Conservation (phyloP, 2,888 invertebrate species). For the Apoderus coryli region DNA sequence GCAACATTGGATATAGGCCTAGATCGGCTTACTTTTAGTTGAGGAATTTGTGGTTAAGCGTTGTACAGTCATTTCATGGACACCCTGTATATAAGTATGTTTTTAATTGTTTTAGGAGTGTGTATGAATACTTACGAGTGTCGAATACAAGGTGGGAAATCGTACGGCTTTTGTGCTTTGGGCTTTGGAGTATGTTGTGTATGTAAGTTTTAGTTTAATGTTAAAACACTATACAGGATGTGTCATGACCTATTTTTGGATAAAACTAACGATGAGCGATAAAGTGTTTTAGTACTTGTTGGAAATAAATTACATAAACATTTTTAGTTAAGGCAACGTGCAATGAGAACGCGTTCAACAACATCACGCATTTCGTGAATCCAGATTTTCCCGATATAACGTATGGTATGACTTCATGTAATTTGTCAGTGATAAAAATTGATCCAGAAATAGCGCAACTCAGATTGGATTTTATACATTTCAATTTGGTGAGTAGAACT, state of each 20-base stretch:
- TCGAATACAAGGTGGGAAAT: conserved; percentile 52
- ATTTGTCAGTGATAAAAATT: conserved; percentile 57
- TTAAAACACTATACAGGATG: conserved; percentile 1
- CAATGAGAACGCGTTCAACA: conserved; percentile 55
- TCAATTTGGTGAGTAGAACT: conserved; percentile 50
- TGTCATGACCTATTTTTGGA: too few species aligned
- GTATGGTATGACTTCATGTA: conserved; percentile 51
- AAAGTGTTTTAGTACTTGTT: conserved; percentile 1
- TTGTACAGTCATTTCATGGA: too few species aligned
- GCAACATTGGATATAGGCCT: too few species aligned
- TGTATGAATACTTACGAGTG: conserved; percentile 80
- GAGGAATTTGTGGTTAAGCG: too few species aligned
- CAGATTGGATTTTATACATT: conserved; percentile 69
- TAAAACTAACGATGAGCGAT: too few species aligned
- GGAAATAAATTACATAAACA: neutral
- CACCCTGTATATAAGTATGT: too few species aligned
- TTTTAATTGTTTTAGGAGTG: conserved; percentile 38
- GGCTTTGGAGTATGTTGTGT: conserved; percentile 79
- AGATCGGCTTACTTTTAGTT: too few species aligned
- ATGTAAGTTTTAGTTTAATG: conserved; percentile 43
- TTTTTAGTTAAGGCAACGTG: conserved; percentile 57
- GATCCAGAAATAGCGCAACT: conserved; percentile 70
- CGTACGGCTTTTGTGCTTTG: conserved; percentile 64
- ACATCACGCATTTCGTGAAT: conserved; percentile 69
- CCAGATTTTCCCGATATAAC: conserved; percentile 70